phyloP scores from a whole-genome alignment of 2,113 vertebrate species.

The Jacana jacana region DNA sequence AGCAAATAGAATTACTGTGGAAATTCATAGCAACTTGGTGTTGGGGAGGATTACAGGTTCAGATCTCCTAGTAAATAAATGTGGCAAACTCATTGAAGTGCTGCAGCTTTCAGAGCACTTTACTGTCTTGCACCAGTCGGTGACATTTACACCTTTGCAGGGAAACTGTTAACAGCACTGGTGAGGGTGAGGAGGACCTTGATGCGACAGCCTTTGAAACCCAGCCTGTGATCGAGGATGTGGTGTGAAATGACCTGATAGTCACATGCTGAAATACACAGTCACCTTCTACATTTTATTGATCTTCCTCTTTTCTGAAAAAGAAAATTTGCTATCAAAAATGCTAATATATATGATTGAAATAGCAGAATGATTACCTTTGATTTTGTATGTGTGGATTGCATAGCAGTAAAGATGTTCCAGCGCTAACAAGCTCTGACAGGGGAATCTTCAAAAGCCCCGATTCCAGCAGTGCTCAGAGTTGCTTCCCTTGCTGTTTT shows the following conservation, averaged over 20 bases:
- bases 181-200: neutral
- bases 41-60: neutral
- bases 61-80: neutral
- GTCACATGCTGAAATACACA: neutral
- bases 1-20: neutral
- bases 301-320: neutral
- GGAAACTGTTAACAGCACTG: neutral
- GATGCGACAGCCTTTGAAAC: neutral
- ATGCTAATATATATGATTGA: neutral
- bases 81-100: neutral
- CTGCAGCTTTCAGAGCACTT: neutral
- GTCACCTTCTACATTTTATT: rapidly evolving
- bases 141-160: neutral
- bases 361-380: neutral
- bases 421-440: neutral
- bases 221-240: neutral
- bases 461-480: neutral
- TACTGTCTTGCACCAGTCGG: neutral
- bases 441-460: neutral
- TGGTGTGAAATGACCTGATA: neutral
- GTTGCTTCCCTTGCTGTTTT: neutral
- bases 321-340: neutral
- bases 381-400: neutral
- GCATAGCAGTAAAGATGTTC: neutral
- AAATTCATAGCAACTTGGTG: neutral